Conservation (phyloP, 2,113 vertebrate species). For the Pungitius pungitius region DNA sequence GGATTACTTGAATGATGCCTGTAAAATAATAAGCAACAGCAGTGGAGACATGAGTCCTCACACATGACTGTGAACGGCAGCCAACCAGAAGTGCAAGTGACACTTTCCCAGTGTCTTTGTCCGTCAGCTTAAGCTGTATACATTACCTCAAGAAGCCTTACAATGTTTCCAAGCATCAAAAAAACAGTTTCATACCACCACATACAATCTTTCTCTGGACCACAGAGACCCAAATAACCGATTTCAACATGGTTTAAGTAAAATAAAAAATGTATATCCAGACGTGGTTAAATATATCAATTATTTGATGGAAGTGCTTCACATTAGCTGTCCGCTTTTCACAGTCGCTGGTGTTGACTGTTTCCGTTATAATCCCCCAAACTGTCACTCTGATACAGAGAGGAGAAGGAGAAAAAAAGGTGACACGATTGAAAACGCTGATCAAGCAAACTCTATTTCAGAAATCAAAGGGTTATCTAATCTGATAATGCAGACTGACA, state of each 20-base stretch:
- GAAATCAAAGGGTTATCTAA: conserved; percentile 66
- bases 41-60: not conserved
- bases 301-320: not conserved
- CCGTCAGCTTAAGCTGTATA: not conserved
- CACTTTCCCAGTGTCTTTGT: not conserved
- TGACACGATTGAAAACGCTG: conserved; percentile 56
- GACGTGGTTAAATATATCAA: not conserved
- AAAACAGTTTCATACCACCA: not conserved
- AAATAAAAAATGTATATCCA: not conserved
- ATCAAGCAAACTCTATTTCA: conserved; percentile 51
- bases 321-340: conserved; percentile 26
- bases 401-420: conserved; percentile 34
- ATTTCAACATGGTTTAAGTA: not conserved
- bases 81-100: not conserved
- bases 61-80: not conserved
- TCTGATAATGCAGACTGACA: conserved; percentile 63
- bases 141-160: not conserved
- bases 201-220: not conserved
- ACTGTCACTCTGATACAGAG: conserved; percentile 13
- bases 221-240: not conserved
- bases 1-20: not conserved
- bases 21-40: not conserved
- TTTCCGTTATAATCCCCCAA: conserved; percentile 50
- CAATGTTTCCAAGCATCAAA: not conserved
- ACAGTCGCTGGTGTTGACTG: conserved; percentile 9